Evolutionary conservation across 92 coral and sea anemone species (phyloP).

Genomic region (Chrysogorgia sp.): DNA sequence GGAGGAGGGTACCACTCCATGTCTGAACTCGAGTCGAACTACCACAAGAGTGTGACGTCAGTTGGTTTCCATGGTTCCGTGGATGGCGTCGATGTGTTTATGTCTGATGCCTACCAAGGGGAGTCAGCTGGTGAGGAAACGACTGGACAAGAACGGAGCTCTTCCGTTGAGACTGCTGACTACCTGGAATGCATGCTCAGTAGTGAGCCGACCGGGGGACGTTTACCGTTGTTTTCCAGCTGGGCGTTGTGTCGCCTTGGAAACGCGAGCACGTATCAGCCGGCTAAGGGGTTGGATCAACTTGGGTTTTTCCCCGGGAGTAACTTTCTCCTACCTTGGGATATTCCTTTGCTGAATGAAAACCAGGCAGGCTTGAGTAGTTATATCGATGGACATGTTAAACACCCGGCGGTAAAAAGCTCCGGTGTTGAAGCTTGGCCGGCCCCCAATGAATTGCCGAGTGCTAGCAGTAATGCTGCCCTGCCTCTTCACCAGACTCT

Average conservation of each 20-base stretch:
- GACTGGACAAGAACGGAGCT: slow-evolving; percentile 21
- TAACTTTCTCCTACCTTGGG: slow-evolving; percentile 95
- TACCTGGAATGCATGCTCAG: slow-evolving; percentile 89
- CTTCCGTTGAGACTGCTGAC: slow-evolving; percentile 59
- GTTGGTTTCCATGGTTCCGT: slow-evolving; percentile 87
- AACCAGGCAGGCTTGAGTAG: slow-evolving; percentile 82
- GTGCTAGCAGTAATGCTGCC: slow-evolving; percentile 70
- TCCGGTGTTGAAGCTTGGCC: slow-evolving; percentile 97
- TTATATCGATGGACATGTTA: slow-evolving; percentile 89
- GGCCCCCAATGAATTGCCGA: slow-evolving; percentile 93
- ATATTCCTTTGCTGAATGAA: slow-evolving; percentile 88
- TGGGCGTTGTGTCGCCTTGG: slow-evolving; percentile 98
- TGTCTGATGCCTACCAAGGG: slow-evolving; percentile 64
- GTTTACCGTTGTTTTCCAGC: slow-evolving; percentile 85
- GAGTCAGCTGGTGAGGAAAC: slow-evolving; percentile 49
- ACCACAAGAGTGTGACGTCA: slow-evolving; percentile 86
- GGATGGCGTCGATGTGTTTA: slow-evolving; percentile 72
- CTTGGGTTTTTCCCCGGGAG: slow-evolving; percentile 98
- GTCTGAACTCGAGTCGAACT: slow-evolving; percentile 89
- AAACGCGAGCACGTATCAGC: slow-evolving; percentile 78
- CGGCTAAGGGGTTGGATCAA: slow-evolving; percentile 89
- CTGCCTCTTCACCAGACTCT: slow-evolving; percentile 97
- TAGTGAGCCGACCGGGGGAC: slow-evolving; percentile 76
- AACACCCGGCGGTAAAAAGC: slow-evolving; percentile 79
- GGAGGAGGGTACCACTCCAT: slow-evolving; percentile 84